phyloP scores from a whole-genome alignment of 2,888 invertebrate species.

The Aproaerema taeniolella region DNA sequence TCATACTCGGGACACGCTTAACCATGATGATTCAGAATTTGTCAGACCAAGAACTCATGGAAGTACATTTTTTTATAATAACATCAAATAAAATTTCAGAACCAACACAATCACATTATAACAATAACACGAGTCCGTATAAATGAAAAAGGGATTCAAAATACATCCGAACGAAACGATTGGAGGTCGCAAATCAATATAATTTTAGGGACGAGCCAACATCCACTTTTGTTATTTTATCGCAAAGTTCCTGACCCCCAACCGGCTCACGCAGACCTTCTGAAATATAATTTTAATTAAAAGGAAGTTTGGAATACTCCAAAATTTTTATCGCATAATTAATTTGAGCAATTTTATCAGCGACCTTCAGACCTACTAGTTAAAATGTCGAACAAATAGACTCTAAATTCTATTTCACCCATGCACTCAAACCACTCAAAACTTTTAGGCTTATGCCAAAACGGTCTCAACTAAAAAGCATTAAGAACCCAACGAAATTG shows the following conservation, averaged over 20 bases:
- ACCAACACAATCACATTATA: background rate
- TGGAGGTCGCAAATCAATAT: slow-evolving; percentile 16
- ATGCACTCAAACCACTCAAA: slow-evolving; percentile 29
- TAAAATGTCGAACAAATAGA: slow-evolving; percentile 1
- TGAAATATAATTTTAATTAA: slow-evolving; percentile 16
- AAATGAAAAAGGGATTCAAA: slow-evolving; percentile 13
- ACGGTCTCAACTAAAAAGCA: slow-evolving; percentile 55
- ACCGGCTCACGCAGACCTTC: slow-evolving; percentile 10
- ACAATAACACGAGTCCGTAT: too few species aligned
- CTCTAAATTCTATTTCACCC: slow-evolving; percentile 3
- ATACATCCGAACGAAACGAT: slow-evolving; percentile 9
- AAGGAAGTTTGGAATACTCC: slow-evolving; percentile 14
- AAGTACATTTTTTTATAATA: too few species aligned
- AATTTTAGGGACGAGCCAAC: slow-evolving; percentile 13
- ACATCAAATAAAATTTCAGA: background rate
- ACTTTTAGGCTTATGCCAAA: slow-evolving; percentile 44
- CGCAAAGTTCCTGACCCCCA: slow-evolving; percentile 12
- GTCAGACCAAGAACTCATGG: too few species aligned
- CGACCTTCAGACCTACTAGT: slow-evolving; percentile 2
- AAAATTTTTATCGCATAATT: slow-evolving; percentile 13
- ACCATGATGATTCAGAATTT: too few species aligned
- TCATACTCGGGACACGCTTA: too few species aligned
- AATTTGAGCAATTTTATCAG: slow-evolving; percentile 14
- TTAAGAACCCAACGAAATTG: slow-evolving; percentile 56
- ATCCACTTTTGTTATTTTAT: slow-evolving; percentile 17